Percentiles rank a stretch among this genome's conserved stretches.
phyloP scores from a whole-genome alignment of 2,113 vertebrate genomes.

The Bolborhynchus lineola region DNA sequence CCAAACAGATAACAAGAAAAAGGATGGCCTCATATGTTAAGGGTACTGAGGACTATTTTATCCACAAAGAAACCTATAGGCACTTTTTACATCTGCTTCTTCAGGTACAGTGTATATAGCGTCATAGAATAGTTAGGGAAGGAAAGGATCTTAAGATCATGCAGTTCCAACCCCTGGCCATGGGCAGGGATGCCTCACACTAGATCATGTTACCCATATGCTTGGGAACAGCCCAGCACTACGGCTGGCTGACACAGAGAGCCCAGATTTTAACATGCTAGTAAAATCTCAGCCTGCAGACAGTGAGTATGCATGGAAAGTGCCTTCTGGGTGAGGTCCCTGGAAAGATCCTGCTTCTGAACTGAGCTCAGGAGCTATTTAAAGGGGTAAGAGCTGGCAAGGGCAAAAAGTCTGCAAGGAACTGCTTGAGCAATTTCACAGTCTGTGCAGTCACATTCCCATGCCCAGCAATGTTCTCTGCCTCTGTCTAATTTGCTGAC shows the following conservation, averaged over 20 bases:
- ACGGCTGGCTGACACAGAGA: not conserved
- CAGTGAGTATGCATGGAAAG: not conserved
- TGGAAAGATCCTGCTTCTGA: not conserved
- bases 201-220: not conserved
- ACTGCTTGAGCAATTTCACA: not conserved
- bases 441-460: not conserved
- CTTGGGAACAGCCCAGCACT: not conserved
- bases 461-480: not conserved
- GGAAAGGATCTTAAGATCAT: not conserved
- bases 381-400: not conserved
- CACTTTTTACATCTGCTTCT: not conserved
- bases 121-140: not conserved
- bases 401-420: not conserved
- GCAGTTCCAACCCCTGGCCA: not conserved
- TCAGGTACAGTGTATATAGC: not conserved
- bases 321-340: not conserved
- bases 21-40: fast-evolving
- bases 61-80: fast-evolving
- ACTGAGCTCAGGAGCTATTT: not conserved
- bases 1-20: not conserved
- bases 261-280: not conserved
- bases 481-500: not conserved
- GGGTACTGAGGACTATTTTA: not conserved
- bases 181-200: not conserved
- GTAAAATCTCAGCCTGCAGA: not conserved